Conservation (phyloP, 2,888 invertebrate species). For the Sphaerophoria rueppellii region DNA sequence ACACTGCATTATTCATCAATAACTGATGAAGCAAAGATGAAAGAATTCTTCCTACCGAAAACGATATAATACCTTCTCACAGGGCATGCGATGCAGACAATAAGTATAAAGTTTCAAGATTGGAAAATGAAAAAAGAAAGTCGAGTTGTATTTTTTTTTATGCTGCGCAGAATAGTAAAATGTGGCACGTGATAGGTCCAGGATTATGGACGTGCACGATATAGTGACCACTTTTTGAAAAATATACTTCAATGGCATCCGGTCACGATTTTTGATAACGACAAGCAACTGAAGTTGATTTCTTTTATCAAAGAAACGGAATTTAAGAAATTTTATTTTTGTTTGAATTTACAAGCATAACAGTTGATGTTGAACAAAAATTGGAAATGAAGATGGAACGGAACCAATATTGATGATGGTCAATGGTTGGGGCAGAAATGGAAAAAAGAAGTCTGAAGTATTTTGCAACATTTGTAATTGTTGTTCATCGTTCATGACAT, state of each 20-base stretch:
- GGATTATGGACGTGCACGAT: conserved; percentile 5
- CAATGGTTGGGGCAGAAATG: too few relatives aligned
- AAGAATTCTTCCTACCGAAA: neutral
- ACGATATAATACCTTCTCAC: conserved; percentile 7
- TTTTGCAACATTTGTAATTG: too few relatives aligned
- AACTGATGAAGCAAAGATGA: conserved; percentile 34
- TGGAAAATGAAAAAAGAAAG: neutral
- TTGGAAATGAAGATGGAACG: too few relatives aligned
- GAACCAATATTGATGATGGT: too few relatives aligned
- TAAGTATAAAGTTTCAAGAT: neutral
- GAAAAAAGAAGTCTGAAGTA: too few relatives aligned
- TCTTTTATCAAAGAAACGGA: neutral
- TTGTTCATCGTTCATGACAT: too few relatives aligned
- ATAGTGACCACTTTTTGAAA: conserved; percentile 18
- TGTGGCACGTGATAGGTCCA: conserved; percentile 20
- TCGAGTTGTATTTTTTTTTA: neutral
- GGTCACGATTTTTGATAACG: conserved; percentile 29
- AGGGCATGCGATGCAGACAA: conserved; percentile 4
- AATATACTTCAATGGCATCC: conserved; percentile 17
- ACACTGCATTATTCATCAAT: conserved; percentile 49
- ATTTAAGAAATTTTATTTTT: too few relatives aligned
- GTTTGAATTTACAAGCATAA: too few relatives aligned
- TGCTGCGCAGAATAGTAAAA: conserved; percentile 26
- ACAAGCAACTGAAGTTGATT: conserved; percentile 11
- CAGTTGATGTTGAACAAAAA: too few relatives aligned